Percentiles rank a stretch among this genome's conserved stretches.
Conservation (phyloP, 2,113 vertebrate species). For the Mellivora capensis region DNA sequence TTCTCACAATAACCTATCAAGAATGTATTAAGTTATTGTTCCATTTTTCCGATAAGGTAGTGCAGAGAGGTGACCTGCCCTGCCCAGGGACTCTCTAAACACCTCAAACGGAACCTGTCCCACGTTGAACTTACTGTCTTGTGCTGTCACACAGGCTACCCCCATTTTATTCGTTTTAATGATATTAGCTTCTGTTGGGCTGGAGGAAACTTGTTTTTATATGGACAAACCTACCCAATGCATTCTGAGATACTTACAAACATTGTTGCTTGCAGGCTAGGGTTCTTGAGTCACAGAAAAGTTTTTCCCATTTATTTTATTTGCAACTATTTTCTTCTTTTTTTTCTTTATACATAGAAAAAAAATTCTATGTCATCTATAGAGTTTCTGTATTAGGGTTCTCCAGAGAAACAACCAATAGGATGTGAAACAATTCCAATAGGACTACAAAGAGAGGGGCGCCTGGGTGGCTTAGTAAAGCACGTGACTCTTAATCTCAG, state of each 20-base stretch:
- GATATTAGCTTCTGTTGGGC: background rate
- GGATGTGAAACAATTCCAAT: background rate
- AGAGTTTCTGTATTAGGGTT: background rate
- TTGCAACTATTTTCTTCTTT: background rate
- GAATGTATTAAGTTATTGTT: background rate
- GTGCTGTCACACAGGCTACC: background rate
- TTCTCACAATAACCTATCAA: background rate
- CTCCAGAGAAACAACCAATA: background rate
- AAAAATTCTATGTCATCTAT: background rate
- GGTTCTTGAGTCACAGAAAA: background rate
- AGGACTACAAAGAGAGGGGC: background rate
- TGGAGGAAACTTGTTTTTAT: background rate
- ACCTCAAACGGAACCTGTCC: background rate
- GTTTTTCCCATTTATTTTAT: background rate
- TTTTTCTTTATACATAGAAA: background rate
- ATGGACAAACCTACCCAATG: background rate
- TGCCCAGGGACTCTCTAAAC: background rate
- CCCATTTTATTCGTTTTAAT: background rate
- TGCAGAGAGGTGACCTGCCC: background rate
- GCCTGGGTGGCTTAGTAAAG: background rate
- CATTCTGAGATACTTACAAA: background rate
- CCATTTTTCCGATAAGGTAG: background rate
- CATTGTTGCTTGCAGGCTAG: background rate
- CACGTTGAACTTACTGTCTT: background rate
- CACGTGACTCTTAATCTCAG: background rate